These are phyloP conservation scores for Pterocles gutturalis DNA, from an alignment of 2,113 vertebrate genomes.

Conservation along the genomic window DNA sequence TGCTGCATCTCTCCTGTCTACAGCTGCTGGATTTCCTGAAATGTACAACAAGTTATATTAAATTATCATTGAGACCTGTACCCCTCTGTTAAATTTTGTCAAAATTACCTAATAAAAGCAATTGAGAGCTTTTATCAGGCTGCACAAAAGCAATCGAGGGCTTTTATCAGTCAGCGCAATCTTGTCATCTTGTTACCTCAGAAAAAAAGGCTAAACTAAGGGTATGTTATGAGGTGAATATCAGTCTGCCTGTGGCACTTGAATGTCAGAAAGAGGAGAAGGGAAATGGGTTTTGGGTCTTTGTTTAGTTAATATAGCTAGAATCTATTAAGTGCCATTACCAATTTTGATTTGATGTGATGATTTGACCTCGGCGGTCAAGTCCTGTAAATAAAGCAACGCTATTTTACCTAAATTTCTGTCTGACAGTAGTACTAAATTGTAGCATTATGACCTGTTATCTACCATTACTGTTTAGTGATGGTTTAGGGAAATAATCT, in stretches of 20 bases:
- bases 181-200: not conserved
- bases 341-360: slow-evolving; percentile 16
- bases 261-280: not conserved
- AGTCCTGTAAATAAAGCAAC: slow-evolving; percentile 32
- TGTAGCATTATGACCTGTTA: slow-evolving; percentile 29
- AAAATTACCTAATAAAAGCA: not conserved
- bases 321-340: slow-evolving; percentile 20
- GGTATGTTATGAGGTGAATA: not conserved
- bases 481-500: not conserved
- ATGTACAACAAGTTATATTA: not conserved
- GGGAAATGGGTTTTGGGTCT: not conserved
- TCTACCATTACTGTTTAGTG: slow-evolving; percentile 11
- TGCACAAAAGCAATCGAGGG: fast-evolving
- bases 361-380: slow-evolving; percentile 12
- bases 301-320: not conserved
- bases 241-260: not conserved
- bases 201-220: not conserved
- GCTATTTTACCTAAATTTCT: slow-evolving; percentile 13
- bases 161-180: not conserved
- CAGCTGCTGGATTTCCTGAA: not conserved
- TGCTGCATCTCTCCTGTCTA: not conserved
- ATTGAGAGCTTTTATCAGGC: not conserved
- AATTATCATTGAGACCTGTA: not conserved
- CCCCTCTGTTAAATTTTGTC: not conserved
- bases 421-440: not conserved